Conservation (phyloP, 2,113 vertebrate genomes). For the Rallus limicola region DNA sequence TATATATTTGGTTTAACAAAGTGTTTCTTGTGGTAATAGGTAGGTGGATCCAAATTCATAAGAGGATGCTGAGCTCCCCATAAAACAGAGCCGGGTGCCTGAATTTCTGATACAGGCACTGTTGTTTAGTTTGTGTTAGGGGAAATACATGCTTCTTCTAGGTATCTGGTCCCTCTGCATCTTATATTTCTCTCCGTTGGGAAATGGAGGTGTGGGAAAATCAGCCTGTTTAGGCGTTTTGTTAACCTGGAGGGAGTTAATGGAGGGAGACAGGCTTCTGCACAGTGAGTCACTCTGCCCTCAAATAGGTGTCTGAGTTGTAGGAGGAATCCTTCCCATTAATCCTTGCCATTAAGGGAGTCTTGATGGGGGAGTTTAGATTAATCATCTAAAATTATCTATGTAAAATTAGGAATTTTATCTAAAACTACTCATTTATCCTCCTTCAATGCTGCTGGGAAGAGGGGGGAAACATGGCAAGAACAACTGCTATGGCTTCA, state of each 20-base stretch:
- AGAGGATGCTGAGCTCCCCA: neutral
- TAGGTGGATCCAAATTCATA: fast-evolving
- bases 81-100: neutral
- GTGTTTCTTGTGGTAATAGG: neutral
- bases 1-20: neutral
- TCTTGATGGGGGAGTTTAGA: neutral
- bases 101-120: neutral
- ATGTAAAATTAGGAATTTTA: neutral
- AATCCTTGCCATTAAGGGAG: neutral
- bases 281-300: neutral
- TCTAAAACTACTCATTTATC: neutral
- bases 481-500: neutral
- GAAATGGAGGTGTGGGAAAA: neutral
- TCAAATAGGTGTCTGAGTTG: neutral
- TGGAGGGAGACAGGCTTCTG: neutral
- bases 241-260: neutral
- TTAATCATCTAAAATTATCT: neutral
- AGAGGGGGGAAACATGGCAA: neutral
- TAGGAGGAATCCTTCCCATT: neutral
- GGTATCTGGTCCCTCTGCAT: neutral
- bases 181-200: neutral
- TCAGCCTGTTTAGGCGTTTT: neutral
- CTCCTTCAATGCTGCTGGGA: neutral
- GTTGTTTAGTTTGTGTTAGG: neutral
- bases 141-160: neutral